phyloP scores from a whole-genome alignment of 2,888 invertebrate species.

The Drosophila aldrichi region DNA sequence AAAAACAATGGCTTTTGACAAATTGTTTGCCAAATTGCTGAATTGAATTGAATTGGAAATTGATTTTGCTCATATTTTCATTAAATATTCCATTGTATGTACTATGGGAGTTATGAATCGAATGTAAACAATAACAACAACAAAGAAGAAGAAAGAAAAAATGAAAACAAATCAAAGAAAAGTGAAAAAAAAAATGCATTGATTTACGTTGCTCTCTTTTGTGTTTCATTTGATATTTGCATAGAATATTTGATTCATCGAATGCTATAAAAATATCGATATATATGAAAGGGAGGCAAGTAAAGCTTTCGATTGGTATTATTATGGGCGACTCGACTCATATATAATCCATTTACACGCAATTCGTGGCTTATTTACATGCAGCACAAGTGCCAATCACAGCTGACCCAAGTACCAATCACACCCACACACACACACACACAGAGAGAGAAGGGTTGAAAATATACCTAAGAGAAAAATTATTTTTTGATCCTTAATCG shows the following conservation, averaged over 20 bases:
- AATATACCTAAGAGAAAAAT: conserved; percentile 4
- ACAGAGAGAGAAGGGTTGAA: neutral
- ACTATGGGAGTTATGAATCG: conserved; percentile 20
- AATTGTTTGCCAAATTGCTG: conserved; percentile 18
- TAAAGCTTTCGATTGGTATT: neutral
- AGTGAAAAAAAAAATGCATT: neutral
- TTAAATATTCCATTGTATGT: conserved; percentile 19
- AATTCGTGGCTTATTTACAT: conserved; percentile 29
- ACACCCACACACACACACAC: conserved; percentile 5
- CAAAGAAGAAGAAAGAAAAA: no score
- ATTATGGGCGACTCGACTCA: neutral
- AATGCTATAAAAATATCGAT: neutral
- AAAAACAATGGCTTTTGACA: conserved; percentile 9
- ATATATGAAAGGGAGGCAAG: neutral
- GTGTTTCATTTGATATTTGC: neutral
- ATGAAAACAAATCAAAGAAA: conserved; percentile 2
- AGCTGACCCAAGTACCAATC: conserved; percentile 19
- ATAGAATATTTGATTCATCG: neutral
- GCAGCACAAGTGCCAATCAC: conserved; percentile 23
- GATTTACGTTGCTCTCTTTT: neutral
- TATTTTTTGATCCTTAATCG: conserved; percentile 23
- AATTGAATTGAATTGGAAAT: conserved; percentile 13
- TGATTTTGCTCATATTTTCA: conserved; percentile 24
- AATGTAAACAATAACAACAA: conserved; percentile 25
- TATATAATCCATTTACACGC: conserved; percentile 14